Percentiles rank a stretch among this genome's conserved stretches.
Conservation (phyloP, 2,888 invertebrate species). For the Clepsis dumicolana region DNA sequence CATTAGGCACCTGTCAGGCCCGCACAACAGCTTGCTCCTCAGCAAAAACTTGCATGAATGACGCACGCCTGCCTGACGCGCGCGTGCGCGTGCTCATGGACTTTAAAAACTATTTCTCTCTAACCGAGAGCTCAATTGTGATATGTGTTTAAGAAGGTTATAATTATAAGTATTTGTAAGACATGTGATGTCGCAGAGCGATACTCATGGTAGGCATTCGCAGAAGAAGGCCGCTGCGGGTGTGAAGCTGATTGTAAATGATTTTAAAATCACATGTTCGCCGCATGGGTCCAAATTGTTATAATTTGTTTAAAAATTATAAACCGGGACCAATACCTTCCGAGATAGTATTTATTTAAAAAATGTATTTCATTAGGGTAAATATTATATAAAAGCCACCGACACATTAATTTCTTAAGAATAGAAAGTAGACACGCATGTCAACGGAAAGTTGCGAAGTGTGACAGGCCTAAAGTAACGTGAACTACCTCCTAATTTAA, state of each 20-base stretch:
- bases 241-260: constrained; percentile 68
- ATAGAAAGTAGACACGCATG: constrained; percentile 82
- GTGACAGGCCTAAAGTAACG: constrained; percentile 62
- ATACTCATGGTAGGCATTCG: constrained; percentile 78
- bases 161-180: constrained; percentile 75
- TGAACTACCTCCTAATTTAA: constrained; percentile 84
- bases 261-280: constrained; percentile 77
- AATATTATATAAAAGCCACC: constrained; percentile 86
- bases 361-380: constrained; percentile 84
- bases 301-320: constrained; percentile 88
- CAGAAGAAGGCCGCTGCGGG: constrained; percentile 63
- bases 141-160: constrained; percentile 83
- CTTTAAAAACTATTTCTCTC: constrained; percentile 78
- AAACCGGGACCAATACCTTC: constrained; percentile 86
- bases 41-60: constrained; percentile 95
- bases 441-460: constrained; percentile 84
- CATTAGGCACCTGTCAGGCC: constrained; percentile 94
- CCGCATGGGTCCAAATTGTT: constrained; percentile 84
- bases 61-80: constrained; percentile 75
- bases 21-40: constrained; percentile 94
- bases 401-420: constrained; percentile 86
- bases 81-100: constrained; percentile 70
- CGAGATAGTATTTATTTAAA: constrained; percentile 87
- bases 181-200: constrained; percentile 81
- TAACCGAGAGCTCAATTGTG: constrained; percentile 80